Percentiles rank a stretch among this genome's conserved stretches.
Conservation (phyloP, 2,888 invertebrate species). For the Acanthosepion lycidas region DNA sequence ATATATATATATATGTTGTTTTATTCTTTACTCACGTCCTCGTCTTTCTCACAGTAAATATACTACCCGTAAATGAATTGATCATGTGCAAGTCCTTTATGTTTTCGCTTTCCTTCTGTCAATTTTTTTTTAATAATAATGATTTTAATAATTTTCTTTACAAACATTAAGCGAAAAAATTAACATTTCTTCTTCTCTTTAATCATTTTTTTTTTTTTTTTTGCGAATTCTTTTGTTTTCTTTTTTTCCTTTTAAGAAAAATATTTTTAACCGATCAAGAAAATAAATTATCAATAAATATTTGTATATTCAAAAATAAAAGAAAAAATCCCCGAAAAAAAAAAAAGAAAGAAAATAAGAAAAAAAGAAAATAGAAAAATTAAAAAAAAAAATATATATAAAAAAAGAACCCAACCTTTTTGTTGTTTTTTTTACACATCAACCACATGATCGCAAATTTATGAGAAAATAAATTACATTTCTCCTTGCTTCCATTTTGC, state of each 20-base stretch:
- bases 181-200: background rate
- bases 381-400: background rate
- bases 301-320: background rate
- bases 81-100: background rate
- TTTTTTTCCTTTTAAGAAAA: constrained; percentile 20
- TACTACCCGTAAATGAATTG: background rate
- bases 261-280: constrained; percentile 22
- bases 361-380: background rate
- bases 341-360: background rate
- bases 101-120: background rate
- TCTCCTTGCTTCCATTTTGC: background rate
- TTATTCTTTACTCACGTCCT: background rate
- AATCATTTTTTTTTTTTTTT: background rate
- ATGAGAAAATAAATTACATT: background rate
- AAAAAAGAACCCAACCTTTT: background rate
- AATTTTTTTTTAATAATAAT: background rate
- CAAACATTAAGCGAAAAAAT: background rate
- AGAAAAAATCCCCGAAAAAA: background rate
- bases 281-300: constrained; percentile 33
- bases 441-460: background rate
- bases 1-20: constrained; percentile 23
- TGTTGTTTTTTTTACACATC: background rate
- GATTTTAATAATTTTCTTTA: background rate
- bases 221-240: background rate
- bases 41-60: background rate